Percentiles rank a stretch among this genome's conserved stretches.
These are phyloP conservation scores for Drosophila acutilabella DNA, from an alignment of 2,888 invertebrate species.

Conservation along the genomic window DNA sequence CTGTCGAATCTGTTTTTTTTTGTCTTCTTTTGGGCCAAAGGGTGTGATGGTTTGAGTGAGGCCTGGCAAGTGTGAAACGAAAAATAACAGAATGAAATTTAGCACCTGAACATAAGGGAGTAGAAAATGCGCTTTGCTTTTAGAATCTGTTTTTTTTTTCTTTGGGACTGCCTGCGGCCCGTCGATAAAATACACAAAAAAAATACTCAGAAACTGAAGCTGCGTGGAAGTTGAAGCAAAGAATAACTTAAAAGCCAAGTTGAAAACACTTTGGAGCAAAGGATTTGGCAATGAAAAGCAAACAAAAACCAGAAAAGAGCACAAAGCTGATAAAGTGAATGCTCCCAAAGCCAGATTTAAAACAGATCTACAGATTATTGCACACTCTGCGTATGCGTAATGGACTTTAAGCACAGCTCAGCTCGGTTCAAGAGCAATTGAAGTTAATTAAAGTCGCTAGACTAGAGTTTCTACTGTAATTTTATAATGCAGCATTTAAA, in stretches of 20 bases:
- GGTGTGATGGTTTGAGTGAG: constrained; percentile 5
- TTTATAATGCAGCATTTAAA: constrained; percentile 54
- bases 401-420: constrained; percentile 41
- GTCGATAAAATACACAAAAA: constrained; percentile 44
- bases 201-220: constrained; percentile 23
- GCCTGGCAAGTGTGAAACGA: constrained; percentile 41
- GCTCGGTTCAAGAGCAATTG: constrained; percentile 10
- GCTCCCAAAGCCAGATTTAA: constrained; percentile 60
- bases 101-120: constrained; percentile 67
- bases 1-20: constrained; percentile 19
- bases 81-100: constrained; percentile 61
- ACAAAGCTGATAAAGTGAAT: constrained; percentile 61
- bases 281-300: constrained; percentile 71
- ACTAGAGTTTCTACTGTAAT: constrained; percentile 40
- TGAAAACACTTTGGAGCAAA: constrained; percentile 63
- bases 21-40: not conserved
- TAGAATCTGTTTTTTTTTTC: constrained; percentile 20
- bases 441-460: constrained; percentile 44
- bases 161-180: constrained; percentile 38
- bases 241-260: constrained; percentile 72
- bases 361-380: constrained; percentile 43
- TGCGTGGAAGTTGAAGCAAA: constrained; percentile 14
- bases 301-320: constrained; percentile 51
- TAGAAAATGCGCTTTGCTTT: constrained; percentile 67
- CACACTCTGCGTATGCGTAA: constrained; percentile 70